A percentile compares a stretch with the other conserved stretches of the same genome.
Evolutionary conservation across 2,113 vertebrate species (phyloP).

Genomic region (Saguinus midas): DNA sequence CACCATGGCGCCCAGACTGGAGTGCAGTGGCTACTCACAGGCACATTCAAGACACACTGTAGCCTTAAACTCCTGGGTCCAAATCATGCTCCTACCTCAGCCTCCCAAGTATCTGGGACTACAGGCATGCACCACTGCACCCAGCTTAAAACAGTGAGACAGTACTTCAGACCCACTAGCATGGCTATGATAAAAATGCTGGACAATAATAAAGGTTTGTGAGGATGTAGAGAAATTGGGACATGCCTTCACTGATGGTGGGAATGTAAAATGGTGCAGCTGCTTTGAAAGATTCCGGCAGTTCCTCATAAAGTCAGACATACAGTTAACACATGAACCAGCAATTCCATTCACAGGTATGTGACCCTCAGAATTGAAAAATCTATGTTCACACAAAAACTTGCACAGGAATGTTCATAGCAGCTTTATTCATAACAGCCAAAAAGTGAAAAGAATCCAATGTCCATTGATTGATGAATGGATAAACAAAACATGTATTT

Average conservation of each 20-base stretch:
- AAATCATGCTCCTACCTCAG: not conserved
- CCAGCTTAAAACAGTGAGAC: not conserved
- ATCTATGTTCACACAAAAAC: not conserved
- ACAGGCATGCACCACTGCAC: not conserved
- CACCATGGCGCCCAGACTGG: not conserved
- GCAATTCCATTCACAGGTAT: not conserved
- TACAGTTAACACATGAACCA: not conserved
- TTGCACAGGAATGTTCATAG: not conserved
- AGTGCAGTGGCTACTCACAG: not conserved
- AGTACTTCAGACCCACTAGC: not conserved
- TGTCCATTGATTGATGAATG: not conserved
- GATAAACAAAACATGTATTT: not conserved
- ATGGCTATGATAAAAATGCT: not conserved
- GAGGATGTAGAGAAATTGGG: not conserved
- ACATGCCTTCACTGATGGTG: not conserved
- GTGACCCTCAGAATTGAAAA: not conserved
- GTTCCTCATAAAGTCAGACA: not conserved
- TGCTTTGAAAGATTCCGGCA: not conserved
- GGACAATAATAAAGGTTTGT: not conserved
- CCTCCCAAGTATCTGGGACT: not conserved
- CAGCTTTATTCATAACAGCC: not conserved
- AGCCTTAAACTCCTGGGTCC: not conserved
- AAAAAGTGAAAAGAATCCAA: not conserved
- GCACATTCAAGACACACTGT: not conserved
- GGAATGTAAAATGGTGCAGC: not conserved